These are phyloP conservation scores for Heterotis niloticus DNA, from an alignment of 2,113 vertebrate species.

Conservation along the genomic window DNA sequence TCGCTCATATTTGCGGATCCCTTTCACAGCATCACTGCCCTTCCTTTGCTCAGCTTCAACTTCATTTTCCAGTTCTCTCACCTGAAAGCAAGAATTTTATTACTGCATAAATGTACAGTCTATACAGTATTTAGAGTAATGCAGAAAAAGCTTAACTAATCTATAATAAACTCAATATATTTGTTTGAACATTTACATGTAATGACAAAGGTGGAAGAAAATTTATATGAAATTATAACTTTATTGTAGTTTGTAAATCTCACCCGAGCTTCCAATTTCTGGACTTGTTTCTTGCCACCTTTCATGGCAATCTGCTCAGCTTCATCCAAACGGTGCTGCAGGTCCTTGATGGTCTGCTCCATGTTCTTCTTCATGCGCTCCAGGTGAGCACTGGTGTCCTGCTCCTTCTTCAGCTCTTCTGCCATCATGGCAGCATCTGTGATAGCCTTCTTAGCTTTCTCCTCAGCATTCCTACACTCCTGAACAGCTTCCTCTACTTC, in stretches of 20 bases:
- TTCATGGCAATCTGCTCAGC: slow-evolving; percentile 78
- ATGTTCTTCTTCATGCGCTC: slow-evolving; percentile 83
- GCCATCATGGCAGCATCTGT: slow-evolving; percentile 61
- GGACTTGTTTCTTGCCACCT: slow-evolving; percentile 55
- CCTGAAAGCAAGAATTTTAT: slow-evolving; percentile 44
- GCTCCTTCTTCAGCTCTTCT: slow-evolving; percentile 70
- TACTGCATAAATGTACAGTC: not conserved
- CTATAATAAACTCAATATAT: not conserved
- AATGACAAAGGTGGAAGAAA: not conserved
- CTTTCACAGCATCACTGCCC: slow-evolving; percentile 74
- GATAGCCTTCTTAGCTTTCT: slow-evolving; percentile 42
- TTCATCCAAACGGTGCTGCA: slow-evolving; percentile 76
- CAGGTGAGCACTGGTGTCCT: slow-evolving; percentile 68
- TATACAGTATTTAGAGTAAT: too few species aligned
- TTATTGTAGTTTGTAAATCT: not conserved
- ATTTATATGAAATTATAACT: not conserved
- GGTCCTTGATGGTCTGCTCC: slow-evolving; percentile 79
- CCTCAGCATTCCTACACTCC: slow-evolving; percentile 38
- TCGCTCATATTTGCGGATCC: slow-evolving; percentile 83
- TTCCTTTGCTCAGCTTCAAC: slow-evolving; percentile 65
- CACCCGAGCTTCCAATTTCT: too few species aligned
- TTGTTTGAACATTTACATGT: too few species aligned
- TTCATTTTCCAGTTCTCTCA: slow-evolving; percentile 82
- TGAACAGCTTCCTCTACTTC: slow-evolving; percentile 39
- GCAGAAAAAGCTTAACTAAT: slow-evolving; percentile 24